phyloP scores from a whole-genome alignment of 2,797 vertebrate species.

The Hozukius guyotensis region DNA sequence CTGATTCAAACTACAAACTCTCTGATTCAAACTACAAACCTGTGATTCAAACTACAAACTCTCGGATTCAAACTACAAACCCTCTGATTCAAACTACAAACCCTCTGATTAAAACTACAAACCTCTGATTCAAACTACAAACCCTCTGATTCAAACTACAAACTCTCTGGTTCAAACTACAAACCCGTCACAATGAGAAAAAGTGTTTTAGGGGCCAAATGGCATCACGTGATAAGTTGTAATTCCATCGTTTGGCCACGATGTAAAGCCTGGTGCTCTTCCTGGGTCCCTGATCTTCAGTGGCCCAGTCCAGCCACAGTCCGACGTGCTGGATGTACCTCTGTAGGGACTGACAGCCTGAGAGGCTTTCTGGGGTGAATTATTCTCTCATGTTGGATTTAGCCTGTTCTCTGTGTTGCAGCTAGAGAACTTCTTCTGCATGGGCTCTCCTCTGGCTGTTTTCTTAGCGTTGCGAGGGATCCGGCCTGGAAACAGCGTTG shows the following conservation, averaged over 20 bases:
- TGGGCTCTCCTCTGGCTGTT: constrained; percentile 95
- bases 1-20: no score
- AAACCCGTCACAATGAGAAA: not conserved
- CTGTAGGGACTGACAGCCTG: not conserved
- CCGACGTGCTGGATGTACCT: not conserved
- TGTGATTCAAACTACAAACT: no score
- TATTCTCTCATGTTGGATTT: not conserved
- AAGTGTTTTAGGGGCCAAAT: no score
- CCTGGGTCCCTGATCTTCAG: not conserved
- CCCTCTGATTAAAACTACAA: not conserved
- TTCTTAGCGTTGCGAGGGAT: constrained; percentile 94
- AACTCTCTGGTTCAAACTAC: not conserved
- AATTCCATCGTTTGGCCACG: no score
- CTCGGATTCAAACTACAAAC: no score
- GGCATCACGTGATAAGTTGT: no score
- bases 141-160: not conserved
- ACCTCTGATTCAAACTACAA: not conserved
- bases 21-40: no score
- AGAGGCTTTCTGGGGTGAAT: not conserved
- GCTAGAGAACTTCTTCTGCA: constrained; percentile 99
- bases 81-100: no score
- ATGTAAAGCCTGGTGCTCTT: no score
- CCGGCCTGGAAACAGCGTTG: constrained; percentile 87
- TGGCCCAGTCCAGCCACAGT: no score
- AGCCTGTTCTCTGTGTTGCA: constrained; percentile 54